Percentiles rank a stretch among this genome's conserved stretches.
phyloP scores from a whole-genome alignment of 2,888 invertebrate genomes.

The Pristionchus entomophagus region DNA sequence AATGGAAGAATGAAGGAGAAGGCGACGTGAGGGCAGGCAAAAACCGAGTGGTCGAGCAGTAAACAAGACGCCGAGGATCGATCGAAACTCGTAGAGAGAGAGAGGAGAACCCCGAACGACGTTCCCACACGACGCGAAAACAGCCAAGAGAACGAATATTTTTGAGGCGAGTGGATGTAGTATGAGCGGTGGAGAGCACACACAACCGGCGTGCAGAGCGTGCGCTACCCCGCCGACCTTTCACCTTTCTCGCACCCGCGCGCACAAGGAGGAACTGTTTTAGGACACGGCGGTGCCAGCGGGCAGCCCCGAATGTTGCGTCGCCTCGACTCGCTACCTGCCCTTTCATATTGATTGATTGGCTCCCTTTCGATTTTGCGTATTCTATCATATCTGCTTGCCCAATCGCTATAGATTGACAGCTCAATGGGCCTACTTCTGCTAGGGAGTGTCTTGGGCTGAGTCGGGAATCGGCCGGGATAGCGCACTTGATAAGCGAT shows the following conservation, averaged over 20 bases:
- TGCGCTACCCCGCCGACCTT: background rate
- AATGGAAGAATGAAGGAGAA: background rate
- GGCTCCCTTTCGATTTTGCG: too few species aligned
- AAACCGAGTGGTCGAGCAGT: background rate
- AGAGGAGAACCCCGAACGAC: constrained; percentile 2
- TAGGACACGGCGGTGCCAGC: background rate
- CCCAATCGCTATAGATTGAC: too few species aligned
- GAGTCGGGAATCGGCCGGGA: too few species aligned
- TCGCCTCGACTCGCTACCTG: too few species aligned
- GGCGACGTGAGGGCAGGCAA: background rate
- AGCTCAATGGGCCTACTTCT: too few species aligned
- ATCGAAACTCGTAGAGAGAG: constrained; percentile 18
- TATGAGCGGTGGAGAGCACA: background rate
- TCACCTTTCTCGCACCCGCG: background rate
- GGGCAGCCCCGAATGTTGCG: too few species aligned
- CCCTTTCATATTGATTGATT: too few species aligned
- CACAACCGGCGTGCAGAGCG: background rate
- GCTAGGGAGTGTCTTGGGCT: too few species aligned
- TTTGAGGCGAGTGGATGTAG: background rate
- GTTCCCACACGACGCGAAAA: background rate
- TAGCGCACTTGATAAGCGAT: too few species aligned
- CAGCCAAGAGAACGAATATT: too few species aligned
- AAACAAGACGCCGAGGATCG: constrained; percentile 3
- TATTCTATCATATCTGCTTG: too few species aligned
- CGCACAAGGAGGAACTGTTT: background rate